Evolutionary conservation across 2,797 vertebrate species (phyloP), one percentile per base, ranked within the genome.

Genomic region (Argya squamiceps): DNA sequence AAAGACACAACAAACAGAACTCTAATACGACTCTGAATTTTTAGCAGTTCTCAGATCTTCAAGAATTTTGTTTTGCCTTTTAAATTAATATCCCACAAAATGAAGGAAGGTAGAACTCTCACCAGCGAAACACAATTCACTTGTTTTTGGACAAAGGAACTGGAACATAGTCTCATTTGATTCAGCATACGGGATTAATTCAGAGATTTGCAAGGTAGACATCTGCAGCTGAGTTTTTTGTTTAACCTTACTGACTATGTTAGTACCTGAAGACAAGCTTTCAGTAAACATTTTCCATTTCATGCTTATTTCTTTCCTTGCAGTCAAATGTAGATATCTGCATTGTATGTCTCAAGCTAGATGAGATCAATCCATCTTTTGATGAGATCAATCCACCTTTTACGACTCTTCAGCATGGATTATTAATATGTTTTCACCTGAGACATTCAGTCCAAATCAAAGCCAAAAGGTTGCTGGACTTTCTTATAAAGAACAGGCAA

Each of bases 11-110:
- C 52, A 93, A 83, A 53, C 12, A 89, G 65, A 97, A 92, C 68
- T 95, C 84, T 90, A 96, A 96, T 97, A 96, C 67, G 36, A 96
- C 92, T 97, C 91, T 93, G 41, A 95, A 92, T 41, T 89, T 95
- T 97, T 74, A 47, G 12, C 15, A 96, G 39, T 92, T 96, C 76
- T 95, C 41, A 89, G 84, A 91, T 91, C 65, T 91, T 75, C 89
- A 74, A 75, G 64, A 74, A 43, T 79, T 92, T 94, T 84, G 44
- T 64, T 96, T 97, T 6, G 0, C 2, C 36, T 63, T 59, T 59
- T 63, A 73, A 43, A 88, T 74, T 49, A 77, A n/a, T 88, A 47
- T 41, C 3, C 52, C 26, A 16, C 5, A 22, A 46, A 68, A 88
- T 16, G 5, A 65, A 69, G 9, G 10, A 32, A 6, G 13, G 21